Base-by-base conservation (phyloP, 2,888 invertebrate species). In the Noctua comes region DNA sequence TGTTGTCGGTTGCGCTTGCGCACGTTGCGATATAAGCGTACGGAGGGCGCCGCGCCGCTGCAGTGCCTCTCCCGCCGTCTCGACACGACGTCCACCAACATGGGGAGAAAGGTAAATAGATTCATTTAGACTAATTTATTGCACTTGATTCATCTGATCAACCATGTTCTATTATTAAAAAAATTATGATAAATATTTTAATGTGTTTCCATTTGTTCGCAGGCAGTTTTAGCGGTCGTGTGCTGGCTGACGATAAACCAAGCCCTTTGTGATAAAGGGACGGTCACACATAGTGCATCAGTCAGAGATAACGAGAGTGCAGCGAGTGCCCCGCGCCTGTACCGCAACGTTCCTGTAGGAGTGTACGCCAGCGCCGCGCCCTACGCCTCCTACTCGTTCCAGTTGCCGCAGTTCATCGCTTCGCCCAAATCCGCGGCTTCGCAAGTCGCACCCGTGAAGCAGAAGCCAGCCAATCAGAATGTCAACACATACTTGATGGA, bases 101-200 rank as follows among this genome's bases (percentile, higher is more conserved):
- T 96, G 96, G 93, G 95, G 94, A 94, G 93, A 93, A 91, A 95
- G 96, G 96, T 96, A 95, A 88, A 91, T 57, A 27, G 13, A 57
- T 89, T 84, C 70, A 81, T 85, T 78, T 70, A 79, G 80, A 70
- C 51, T 73, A 81, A 75, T 76, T 77, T 70, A 69, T 74, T 59
- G 69, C 16, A 78, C 31, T 46, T 68, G 62, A 69, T 73, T 21
- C 73, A 68, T 59, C 1, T 46, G 54, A 71, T 51, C n/a, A 73
- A 40, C 16, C 6, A 46, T 46, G 18, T 48, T 24, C 18, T 68
- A 64, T 24, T 43, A 73, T 59, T 31, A 31, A 40, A 21, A 40
- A 31, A 46, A 51, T 16, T 57, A 64, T 70, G 51, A 75, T 71
- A 36, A 36, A 5, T 36, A 62, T 69, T 59, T 74, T 76, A 80